A percentile compares a stretch with the other conserved stretches of the same genome.
These are phyloP conservation scores for Daphoenositta chrysoptera DNA, from an alignment of 2,113 vertebrate species.

Conservation along the genomic window DNA sequence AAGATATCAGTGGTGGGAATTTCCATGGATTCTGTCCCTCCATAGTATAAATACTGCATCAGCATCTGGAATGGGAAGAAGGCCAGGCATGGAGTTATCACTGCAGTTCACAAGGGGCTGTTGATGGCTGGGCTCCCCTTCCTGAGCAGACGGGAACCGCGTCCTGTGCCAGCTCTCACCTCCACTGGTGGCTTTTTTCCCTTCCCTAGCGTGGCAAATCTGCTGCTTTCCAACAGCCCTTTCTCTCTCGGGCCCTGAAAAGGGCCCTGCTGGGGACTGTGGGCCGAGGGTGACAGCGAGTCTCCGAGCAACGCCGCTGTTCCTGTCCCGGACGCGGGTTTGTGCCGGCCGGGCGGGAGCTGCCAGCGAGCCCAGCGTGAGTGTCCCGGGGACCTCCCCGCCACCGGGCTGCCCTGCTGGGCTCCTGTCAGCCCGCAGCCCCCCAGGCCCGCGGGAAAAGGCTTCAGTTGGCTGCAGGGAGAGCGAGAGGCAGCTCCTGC, in stretches of 20 bases:
- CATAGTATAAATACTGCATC: constrained; percentile 97
- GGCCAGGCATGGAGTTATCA: background rate
- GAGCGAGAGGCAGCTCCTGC: background rate
- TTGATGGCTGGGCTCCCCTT: background rate
- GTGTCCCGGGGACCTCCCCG: background rate
- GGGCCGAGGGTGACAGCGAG: background rate
- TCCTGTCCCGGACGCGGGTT: background rate
- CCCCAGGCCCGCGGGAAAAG: background rate
- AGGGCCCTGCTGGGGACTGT: background rate
- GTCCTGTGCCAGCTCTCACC: background rate
- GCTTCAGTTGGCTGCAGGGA: constrained; percentile 6
- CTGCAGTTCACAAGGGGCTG: background rate
- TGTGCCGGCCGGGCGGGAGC: background rate
- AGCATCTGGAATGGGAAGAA: constrained; percentile 79
- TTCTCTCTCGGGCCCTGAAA: background rate
- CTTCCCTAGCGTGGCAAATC: background rate
- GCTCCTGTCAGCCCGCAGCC: constrained; percentile 21
- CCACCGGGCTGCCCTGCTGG: background rate
- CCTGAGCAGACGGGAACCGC: background rate
- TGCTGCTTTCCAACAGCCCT: background rate
- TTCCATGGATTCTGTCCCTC: constrained; percentile 87
- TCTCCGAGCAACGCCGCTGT: background rate
- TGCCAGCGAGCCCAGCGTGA: background rate
- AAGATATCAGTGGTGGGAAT: constrained; percentile 84
- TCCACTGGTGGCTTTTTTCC: background rate